Evolutionary conservation across 64 coral and sea anemone species (phyloP).

Genomic region (Orbicella faveolata): DNA sequence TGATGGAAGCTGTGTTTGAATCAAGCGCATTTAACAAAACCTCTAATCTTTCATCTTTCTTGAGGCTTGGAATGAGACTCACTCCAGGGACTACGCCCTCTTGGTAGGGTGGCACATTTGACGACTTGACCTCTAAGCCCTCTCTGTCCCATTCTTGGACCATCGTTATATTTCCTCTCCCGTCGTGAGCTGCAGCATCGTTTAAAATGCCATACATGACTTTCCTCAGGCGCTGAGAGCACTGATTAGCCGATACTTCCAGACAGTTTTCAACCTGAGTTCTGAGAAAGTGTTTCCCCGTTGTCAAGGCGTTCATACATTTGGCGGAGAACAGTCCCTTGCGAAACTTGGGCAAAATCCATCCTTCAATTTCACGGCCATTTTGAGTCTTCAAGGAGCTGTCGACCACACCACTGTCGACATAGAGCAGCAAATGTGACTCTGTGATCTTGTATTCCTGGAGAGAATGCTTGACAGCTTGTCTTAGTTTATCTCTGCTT

Average conservation of each 20-base stretch:
- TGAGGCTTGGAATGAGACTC: constrained; percentile 1
- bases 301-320: constrained; percentile 45
- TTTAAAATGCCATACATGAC: constrained; percentile 55
- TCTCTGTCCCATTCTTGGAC: constrained; percentile 65
- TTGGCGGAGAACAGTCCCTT: constrained; percentile 52
- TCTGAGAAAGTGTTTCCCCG: constrained; percentile 26
- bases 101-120: constrained; percentile 5
- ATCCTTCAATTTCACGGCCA: constrained; percentile 18
- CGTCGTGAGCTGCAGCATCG: not conserved
- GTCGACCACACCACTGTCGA: constrained; percentile 11
- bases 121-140: not conserved
- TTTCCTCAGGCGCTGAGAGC: constrained; percentile 37
- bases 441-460: constrained; percentile 56
- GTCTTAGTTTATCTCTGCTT: constrained; percentile 14
- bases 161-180: not conserved
- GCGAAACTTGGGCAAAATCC: constrained; percentile 43
- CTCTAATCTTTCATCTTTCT: not conserved
- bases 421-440: constrained; percentile 28
- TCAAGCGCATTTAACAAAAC: constrained; percentile 42
- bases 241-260: constrained; percentile 50
- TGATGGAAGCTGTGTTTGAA: constrained; percentile 12
- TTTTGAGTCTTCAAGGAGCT: constrained; percentile 30
- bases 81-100: constrained; percentile 31
- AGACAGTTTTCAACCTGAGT: constrained; percentile 62
- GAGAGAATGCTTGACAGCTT: constrained; percentile 45